phyloP scores from a whole-genome alignment of 2,888 invertebrate species.

The Mimas tiliae region DNA sequence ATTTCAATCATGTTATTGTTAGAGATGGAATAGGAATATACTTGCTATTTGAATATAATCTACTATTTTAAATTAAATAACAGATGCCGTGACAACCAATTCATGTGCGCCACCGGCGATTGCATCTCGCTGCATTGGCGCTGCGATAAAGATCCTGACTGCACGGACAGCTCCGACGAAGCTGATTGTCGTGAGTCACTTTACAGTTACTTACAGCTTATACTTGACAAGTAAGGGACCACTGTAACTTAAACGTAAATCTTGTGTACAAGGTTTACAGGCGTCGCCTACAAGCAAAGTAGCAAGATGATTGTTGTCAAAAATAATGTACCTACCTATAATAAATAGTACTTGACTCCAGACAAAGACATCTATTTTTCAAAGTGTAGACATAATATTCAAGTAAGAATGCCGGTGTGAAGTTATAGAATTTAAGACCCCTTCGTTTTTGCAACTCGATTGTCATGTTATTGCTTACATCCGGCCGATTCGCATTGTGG shows the following conservation, averaged over 20 bases:
- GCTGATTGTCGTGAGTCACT: constrained; percentile 86
- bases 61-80: neutral
- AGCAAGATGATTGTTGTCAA: too few relatives aligned
- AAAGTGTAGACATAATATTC: neutral
- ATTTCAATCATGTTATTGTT: too few relatives aligned
- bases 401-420: neutral
- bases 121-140: constrained; percentile 90
- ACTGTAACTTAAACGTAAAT: too few relatives aligned
- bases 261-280: too few relatives aligned
- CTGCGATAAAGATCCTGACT: constrained; percentile 91
- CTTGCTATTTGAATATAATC: too few relatives aligned
- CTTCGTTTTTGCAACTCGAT: constrained; percentile 7
- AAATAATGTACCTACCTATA: too few relatives aligned
- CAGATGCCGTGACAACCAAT: constrained; percentile 90
- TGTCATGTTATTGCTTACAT: neutral
- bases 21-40: too few relatives aligned
- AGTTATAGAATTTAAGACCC: neutral
- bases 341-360: too few relatives aligned
- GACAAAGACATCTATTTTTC: neutral
- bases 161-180: constrained; percentile 91
- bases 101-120: constrained; percentile 89
- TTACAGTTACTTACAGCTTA: neutral
- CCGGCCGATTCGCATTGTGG: neutral
- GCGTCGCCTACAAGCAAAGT: too few relatives aligned
- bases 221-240: too few relatives aligned